Percentiles rank a stretch among this genome's conserved stretches.
Conservation (phyloP, 2,888 invertebrate species). For the Thereva unica region DNA sequence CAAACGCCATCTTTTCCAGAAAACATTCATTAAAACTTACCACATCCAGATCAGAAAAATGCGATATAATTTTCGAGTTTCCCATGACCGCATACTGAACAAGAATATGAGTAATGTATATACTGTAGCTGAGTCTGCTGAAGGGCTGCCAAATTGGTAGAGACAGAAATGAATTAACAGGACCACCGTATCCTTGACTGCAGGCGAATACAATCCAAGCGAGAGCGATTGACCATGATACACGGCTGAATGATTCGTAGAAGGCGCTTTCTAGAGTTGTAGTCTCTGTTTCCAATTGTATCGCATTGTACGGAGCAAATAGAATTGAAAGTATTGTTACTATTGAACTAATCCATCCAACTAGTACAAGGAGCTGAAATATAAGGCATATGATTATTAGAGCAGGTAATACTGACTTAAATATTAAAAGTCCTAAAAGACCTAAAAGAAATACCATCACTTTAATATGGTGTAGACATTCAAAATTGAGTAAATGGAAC, state of each 20-base stretch:
- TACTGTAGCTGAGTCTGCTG: conserved; percentile 41
- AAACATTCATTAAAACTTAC: conserved; percentile 29
- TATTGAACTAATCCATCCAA: conserved; percentile 41
- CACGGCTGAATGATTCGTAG: conserved; percentile 40
- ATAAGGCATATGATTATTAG: not conserved
- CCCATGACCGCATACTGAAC: conserved; percentile 39
- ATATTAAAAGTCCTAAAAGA: too few species aligned
- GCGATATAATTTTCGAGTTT: conserved; percentile 25
- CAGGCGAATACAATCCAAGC: conserved; percentile 46
- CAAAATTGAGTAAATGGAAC: too few species aligned
- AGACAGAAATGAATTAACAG: conserved; percentile 43
- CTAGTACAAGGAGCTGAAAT: conserved; percentile 13
- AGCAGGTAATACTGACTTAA: too few species aligned
- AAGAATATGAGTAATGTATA: conserved; percentile 43
- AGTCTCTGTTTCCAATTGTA: not conserved
- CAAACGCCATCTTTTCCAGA: not conserved
- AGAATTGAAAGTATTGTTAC: conserved; percentile 34
- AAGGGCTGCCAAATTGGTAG: conserved; percentile 44
- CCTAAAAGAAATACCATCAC: too few species aligned
- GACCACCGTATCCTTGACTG: conserved; percentile 43
- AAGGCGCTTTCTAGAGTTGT: conserved; percentile 39
- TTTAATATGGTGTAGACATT: too few species aligned
- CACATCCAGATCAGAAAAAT: conserved; percentile 39
- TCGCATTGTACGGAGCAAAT: conserved; percentile 39
- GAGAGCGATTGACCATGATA: conserved; percentile 42